Conservation (phyloP, 1,140 invertebrate species). For the Ephestia elutella region DNA sequence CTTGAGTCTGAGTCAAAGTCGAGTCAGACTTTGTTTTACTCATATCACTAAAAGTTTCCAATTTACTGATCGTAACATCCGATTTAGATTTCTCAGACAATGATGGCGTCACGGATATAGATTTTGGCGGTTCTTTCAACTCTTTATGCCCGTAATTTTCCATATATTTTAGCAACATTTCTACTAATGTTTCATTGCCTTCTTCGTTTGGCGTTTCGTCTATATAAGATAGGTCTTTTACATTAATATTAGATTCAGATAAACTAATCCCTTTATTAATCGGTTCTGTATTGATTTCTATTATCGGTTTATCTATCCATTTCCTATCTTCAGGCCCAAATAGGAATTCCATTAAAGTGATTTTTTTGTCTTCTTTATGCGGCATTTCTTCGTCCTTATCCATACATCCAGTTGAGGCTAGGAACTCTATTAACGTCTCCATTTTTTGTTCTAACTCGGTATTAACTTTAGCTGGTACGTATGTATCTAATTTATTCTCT, state of each 20-base stretch:
- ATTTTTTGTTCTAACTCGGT: conserved; percentile 65
- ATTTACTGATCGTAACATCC: conserved; percentile 67
- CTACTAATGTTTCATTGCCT: conserved; percentile 58
- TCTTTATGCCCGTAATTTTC: conserved; percentile 57
- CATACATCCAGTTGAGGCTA: conserved; percentile 58
- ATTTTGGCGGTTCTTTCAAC: conserved; percentile 43
- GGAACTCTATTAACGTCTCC: conserved; percentile 68
- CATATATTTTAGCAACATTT: conserved; percentile 70
- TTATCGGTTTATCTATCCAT: conserved; percentile 43
- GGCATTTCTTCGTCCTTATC: conserved; percentile 45
- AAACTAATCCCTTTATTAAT: conserved; percentile 44
- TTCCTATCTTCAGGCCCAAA: conserved; percentile 57
- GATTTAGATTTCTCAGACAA: conserved; percentile 68
- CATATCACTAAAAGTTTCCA: conserved; percentile 66
- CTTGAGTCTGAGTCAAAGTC: conserved; percentile 59
- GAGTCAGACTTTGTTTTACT: conserved; percentile 67
- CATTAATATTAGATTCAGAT: conserved; percentile 61
- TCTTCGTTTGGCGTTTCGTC: conserved; percentile 68
- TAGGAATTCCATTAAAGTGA: conserved; percentile 66
- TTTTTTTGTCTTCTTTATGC: conserved; percentile 57
- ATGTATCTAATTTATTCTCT: conserved; percentile 46
- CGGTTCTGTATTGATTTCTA: conserved; percentile 41
- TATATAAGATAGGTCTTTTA: conserved; percentile 61
- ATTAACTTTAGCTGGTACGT: conserved; percentile 52
- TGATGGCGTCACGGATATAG: conserved; percentile 51